Evolutionary conservation across 1,140 invertebrate species (phyloP), one percentile per base, ranked within the genome.

Genomic region (Dinoponera quadriceps): DNA sequence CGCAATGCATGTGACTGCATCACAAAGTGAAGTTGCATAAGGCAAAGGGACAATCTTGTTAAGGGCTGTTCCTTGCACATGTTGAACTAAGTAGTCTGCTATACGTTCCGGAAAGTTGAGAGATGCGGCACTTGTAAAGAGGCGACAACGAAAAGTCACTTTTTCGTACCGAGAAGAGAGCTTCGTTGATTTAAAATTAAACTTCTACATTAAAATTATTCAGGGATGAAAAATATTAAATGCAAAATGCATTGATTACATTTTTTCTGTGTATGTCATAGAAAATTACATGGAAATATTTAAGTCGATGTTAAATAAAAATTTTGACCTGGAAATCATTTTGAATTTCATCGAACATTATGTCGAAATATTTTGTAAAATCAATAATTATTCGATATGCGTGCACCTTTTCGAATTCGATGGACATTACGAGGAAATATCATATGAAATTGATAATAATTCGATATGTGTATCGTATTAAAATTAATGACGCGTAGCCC

Each of bases 1-100:
- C 7, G 38, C 73, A 60, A 75, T 75, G 25, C 20, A 33, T 18
- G 27, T n/a, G 59, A 75, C 63, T 75, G 59, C 59, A 75, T 75
- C 73, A 57, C 14, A 9, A 20, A 16, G 51, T 63, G 25, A 63
- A 48, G 59, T 63, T 75, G 72, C 72, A 74, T 44, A 62, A 74
- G 18, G 22, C 38, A 29, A 49, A 74, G 33, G 25, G 62, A 63
- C 72, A 49, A 49, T 75, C 72, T 75, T 75, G 72, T 29, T 75
- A 75, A 75, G 57, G 25, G 14, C 38, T 20, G 72, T 63, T 75
- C 20, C 7, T 14, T 27, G 25, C 72, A 63, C 25, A 75, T 63
- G 59, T n/a, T 74, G 33, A 44, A 72, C 27, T 59, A 74, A 63
- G 38, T 63, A 27, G n/a, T 63, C 49, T 49, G 49, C 25, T 27